Conservation (phyloP, 2,888 invertebrate genomes). For the Parthenolecanium corni region DNA sequence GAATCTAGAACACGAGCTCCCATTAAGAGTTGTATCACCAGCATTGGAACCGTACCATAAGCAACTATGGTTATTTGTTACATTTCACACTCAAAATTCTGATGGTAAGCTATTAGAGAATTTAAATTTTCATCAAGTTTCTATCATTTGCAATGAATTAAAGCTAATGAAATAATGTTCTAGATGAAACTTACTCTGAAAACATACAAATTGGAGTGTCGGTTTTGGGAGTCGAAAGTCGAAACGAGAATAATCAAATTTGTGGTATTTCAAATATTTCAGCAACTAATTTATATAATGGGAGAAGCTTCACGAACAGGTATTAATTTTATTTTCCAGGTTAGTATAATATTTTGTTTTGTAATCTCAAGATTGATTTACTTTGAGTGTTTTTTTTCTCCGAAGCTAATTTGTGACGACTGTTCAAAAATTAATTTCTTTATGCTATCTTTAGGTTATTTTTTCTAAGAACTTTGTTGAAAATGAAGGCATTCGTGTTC, state of each 20-base stretch:
- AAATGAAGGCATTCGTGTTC: too few relatives aligned
- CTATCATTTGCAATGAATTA: neutral
- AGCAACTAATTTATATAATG: constrained; percentile 19
- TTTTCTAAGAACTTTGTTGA: too few relatives aligned
- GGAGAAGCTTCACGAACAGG: constrained; percentile 20
- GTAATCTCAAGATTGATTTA: too few relatives aligned
- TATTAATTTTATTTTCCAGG: too few relatives aligned
- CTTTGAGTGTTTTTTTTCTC: too few relatives aligned
- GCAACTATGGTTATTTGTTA: constrained; percentile 85
- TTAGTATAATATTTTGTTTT: neutral
- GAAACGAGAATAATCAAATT: constrained; percentile 11
- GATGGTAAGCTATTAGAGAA: constrained; percentile 55
- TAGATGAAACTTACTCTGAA: constrained; percentile 83
- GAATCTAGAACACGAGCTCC: constrained; percentile 53
- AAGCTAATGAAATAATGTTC: constrained; percentile 34
- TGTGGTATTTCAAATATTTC: neutral
- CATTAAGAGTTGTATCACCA: constrained; percentile 76
- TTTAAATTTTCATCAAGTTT: neutral
- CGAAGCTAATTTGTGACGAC: too few relatives aligned
- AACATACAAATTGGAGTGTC: constrained; percentile 75
- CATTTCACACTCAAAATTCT: constrained; percentile 67
- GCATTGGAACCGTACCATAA: constrained; percentile 78
- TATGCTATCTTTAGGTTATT: too few relatives aligned
- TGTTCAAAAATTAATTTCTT: too few relatives aligned
- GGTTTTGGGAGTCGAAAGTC: constrained; percentile 49